A percentile compares a stretch with the other conserved stretches of the same genome.
Conservation (phyloP, 2,113 vertebrate genomes). For the Gallinago paraguaiae region DNA sequence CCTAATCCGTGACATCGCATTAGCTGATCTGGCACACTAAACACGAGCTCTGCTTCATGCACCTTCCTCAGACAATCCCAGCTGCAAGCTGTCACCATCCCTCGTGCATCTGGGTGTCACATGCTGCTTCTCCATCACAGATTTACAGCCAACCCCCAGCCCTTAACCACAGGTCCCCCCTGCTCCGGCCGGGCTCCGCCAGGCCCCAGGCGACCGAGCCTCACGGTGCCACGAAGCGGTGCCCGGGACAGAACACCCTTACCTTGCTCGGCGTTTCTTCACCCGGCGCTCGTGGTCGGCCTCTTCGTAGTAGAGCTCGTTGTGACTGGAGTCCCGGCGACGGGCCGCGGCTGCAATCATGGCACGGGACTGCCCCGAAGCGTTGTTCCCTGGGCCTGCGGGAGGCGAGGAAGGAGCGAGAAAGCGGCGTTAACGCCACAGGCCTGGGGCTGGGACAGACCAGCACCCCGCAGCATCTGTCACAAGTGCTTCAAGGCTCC, state of each 20-base stretch:
- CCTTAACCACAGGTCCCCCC: fast-evolving
- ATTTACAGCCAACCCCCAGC: background rate
- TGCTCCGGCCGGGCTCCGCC: fast-evolving
- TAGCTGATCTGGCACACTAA: background rate
- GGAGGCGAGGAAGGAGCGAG: background rate
- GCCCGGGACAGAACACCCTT: fast-evolving
- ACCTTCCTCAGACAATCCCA: background rate
- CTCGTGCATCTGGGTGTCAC: background rate
- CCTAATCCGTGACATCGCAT: background rate
- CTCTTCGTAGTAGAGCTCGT: conserved; percentile 90
- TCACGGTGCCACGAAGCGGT: fast-evolving
- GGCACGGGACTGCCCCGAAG: conserved; percentile 84
- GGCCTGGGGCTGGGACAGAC: background rate
- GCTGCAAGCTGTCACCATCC: background rate
- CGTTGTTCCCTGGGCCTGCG: conserved; percentile 80
- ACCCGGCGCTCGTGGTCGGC: conserved; percentile 76
- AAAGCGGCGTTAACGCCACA: background rate
- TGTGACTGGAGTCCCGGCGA: conserved; percentile 89
- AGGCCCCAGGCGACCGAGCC: fast-evolving
- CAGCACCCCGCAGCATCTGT: background rate
- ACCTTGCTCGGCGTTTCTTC: conserved; percentile 79
- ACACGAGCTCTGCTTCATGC: background rate
- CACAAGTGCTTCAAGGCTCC: background rate
- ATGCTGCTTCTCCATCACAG: background rate
- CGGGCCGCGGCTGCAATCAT: conserved; percentile 87